Conservation (phyloP, 2,888 invertebrate genomes). For the Chydorus sphaericus region DNA sequence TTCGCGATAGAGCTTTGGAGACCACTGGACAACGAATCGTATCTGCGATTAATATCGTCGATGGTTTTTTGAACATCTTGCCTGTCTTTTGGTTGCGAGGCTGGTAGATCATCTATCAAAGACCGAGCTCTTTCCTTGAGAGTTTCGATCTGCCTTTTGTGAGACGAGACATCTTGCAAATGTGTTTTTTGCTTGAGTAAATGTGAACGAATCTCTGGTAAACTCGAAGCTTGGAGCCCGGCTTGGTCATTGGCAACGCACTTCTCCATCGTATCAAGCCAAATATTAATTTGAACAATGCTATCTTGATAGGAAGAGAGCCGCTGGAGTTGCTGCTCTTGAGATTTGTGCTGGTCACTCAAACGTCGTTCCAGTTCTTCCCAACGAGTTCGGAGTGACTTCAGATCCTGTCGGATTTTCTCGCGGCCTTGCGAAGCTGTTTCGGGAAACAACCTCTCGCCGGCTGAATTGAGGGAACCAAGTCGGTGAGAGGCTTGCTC, state of each 20-base stretch:
- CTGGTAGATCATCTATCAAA: conserved; percentile 31
- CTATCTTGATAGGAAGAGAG: conserved; percentile 75
- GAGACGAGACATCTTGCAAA: conserved; percentile 75
- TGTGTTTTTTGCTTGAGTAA: conserved; percentile 70
- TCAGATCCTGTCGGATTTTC: conserved; percentile 66
- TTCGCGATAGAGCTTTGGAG: conserved; percentile 51
- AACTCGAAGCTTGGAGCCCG: conserved; percentile 40
- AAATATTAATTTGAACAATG: conserved; percentile 62
- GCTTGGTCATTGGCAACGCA: conserved; percentile 30
- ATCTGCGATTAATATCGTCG: conserved; percentile 56
- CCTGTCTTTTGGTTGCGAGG: conserved; percentile 36
- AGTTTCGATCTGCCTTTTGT: conserved; percentile 78
- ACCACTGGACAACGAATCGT: conserved; percentile 51
- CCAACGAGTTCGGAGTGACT: conserved; percentile 67
- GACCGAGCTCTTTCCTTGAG: conserved; percentile 74
- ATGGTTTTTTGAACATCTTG: conserved; percentile 50
- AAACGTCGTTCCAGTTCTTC: conserved; percentile 73
- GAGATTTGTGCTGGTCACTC: conserved; percentile 65
- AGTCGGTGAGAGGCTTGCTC: conserved; percentile 72
- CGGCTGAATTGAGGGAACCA: conserved; percentile 53
- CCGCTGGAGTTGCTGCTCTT: conserved; percentile 60
- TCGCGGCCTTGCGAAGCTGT: conserved; percentile 85
- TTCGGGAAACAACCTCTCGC: conserved; percentile 80
- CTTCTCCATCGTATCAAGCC: conserved; percentile 75
- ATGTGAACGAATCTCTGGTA: conserved; percentile 72